Evolutionary conservation across 2,888 invertebrate genomes (phyloP).

Genomic region (Drosophila infuscata): DNA sequence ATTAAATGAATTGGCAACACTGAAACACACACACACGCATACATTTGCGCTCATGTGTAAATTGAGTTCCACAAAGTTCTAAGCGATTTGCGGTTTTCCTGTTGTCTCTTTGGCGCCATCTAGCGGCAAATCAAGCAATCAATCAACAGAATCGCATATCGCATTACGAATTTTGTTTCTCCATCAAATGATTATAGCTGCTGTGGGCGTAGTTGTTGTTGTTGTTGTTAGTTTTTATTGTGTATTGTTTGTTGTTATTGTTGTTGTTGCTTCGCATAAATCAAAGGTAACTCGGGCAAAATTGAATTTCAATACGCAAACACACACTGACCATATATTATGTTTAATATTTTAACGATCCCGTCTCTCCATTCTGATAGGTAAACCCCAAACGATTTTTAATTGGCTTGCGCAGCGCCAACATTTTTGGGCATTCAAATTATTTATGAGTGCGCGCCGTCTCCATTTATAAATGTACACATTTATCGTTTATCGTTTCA

Average conservation of each 20-base stretch:
- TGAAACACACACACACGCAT: conserved; percentile 5
- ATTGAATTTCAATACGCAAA: conserved; percentile 19
- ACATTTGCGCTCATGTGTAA: conserved; percentile 4
- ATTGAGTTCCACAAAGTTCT: conserved; percentile 35
- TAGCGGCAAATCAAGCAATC: conserved; percentile 44
- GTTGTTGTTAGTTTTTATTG: conserved; percentile 5
- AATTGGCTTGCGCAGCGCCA: conserved; percentile 34
- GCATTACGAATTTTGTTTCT: conserved; percentile 6
- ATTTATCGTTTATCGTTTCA: conserved; percentile 41
- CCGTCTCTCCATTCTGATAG: conserved; percentile 23
- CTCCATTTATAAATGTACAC: conserved; percentile 13
- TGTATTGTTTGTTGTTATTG: neutral
- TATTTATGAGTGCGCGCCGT: conserved; percentile 36
- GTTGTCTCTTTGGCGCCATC: conserved; percentile 61
- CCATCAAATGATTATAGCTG: neutral
- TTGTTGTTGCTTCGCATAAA: conserved; percentile 33
- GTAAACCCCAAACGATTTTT: conserved; percentile 36
- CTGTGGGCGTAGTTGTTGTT: neutral
- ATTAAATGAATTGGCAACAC: neutral
- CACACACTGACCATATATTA: conserved; percentile 37
- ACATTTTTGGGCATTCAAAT: conserved; percentile 21
- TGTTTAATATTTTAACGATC: conserved; percentile 26
- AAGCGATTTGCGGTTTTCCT: conserved; percentile 64
- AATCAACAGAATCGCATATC: conserved; percentile 18
- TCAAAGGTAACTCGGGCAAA: conserved; percentile 31